Base-by-base conservation (phyloP, 2,888 invertebrate species). In the Barypeithes pellucidus region DNA sequence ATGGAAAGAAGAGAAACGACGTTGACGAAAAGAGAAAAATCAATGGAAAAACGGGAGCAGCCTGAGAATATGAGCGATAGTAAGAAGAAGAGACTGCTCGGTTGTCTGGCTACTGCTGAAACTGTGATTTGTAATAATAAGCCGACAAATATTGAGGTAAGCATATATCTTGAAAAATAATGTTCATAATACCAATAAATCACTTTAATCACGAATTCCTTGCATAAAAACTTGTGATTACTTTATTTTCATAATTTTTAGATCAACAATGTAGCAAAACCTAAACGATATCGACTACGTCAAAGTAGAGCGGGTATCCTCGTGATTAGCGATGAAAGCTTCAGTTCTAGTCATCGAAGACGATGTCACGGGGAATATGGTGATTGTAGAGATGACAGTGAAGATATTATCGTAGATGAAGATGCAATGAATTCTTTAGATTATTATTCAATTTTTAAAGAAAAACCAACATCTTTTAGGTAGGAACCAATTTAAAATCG, bases 231-330 rank as follows among this genome's bases (percentile, higher is more conserved):
- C 54, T 20, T 50, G 16, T n/a, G 12, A n/a, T 67, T 33, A 52
- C 12, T 24, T 3, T 52, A n/a, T n/a, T 9, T 52, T 52, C 2
- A 33, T 33, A n/a, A 33, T 60, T 71, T 72, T 39, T 63, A 78
- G 77, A 50, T 78, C 39, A 75, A 54, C 14, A 72, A 79, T 29
- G 18, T 76, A 11, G 67, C 67, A 39, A 70, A 75, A 59, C 74
- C 74, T 3, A 78, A 71, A 76, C 85, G 85, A 60, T 89, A 89
- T 77, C 87, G 83, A 75, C 84, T 88, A 62, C 84, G 89, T 77
- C 88, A 87, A 33, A 87, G 88, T 79, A 87, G 87, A 73, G 89
- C 89, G 12, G 89, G 89, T 29, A 89, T 89, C 39, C 81, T 89
- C 76, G 84, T 89, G 68, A 86, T 89, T 66, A 85, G 86, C 65